phyloP scores from a whole-genome alignment of 2,113 vertebrate species.

The Mormyrus iriodes region DNA sequence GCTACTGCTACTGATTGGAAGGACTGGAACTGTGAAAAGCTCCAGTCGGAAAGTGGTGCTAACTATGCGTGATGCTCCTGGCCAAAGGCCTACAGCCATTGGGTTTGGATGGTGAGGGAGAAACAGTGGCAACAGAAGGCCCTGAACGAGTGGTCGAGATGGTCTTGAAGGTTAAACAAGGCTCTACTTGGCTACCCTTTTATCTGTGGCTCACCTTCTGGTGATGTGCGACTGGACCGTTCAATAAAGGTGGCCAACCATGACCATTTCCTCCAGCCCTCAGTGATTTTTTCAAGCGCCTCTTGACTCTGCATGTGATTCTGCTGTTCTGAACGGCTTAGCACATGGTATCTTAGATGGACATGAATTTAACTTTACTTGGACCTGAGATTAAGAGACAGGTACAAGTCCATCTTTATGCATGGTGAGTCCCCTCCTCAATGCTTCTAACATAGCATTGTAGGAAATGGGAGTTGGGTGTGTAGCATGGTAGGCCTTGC shows the following conservation, averaged over 20 bases:
- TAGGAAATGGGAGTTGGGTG: background rate
- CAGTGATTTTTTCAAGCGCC: background rate
- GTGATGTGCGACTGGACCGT: background rate
- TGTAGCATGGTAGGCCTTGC: background rate
- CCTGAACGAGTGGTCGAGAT: background rate
- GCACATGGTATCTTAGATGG: background rate
- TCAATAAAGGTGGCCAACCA: background rate
- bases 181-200: too few relatives aligned
- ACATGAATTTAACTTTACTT: too few relatives aligned
- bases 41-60: conserved; percentile 16
- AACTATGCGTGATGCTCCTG: background rate
- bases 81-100: background rate
- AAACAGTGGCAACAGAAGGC: background rate
- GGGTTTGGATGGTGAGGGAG: background rate
- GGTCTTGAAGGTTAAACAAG: background rate
- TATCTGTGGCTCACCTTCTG: background rate
- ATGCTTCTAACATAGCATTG: background rate
- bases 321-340: background rate
- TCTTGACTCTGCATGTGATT: background rate
- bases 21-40: background rate
- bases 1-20: background rate
- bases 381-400: too few relatives aligned
- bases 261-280: background rate
- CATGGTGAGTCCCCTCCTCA: background rate
- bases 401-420: background rate